Evolutionary conservation across 2,888 invertebrate species (phyloP), one percentile per base, ranked within the genome.

Genomic region (Sipha maydis): DNA sequence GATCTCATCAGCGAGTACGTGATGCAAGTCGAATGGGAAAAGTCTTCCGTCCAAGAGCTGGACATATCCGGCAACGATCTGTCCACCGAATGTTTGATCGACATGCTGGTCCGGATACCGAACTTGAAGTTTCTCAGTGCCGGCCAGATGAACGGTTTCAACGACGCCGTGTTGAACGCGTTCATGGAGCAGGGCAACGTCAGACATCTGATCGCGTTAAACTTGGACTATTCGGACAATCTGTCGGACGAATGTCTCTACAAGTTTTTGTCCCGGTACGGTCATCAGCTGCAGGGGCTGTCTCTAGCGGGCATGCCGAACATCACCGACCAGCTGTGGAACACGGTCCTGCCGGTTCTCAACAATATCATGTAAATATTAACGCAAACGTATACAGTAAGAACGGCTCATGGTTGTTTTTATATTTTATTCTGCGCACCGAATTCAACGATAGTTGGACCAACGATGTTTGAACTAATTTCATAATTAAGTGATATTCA

Each of bases 21-120:
- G 89, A 96, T 97, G 95, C 96, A 96, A 91, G 98, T 98, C 17
- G 99, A 99, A 91, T 99, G 99, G 99, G 99, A 99, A 92, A 98
- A 98, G 92, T 96, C 97, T 1, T 95, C 95, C 0, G 92, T 99
- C 89, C 97, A 96, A 92, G 99, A 99, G 92, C 92, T 99, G 90
- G 99, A 99, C 91, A 96, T 99, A 89, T 98, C 98, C 0, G 99
- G 98, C 2, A 99, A 99, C 0, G 99, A 99, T 92, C 92, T 99
- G 89, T 96, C 97, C 3, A 95, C 97, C 0, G 99, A 99, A 91
- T 97, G 98, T 90, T 94, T 99, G 75, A 96, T 97, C 89, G 97
- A 98, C 92, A 96, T 99, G 94, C 93, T 99, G 28, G 95, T 96
- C 0, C 93, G 98, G 90, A 95, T 98, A 90, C 97, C 96, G 0